A percentile compares a stretch with the other conserved stretches of the same genome.
phyloP scores from a whole-genome alignment of 2,113 vertebrate genomes.

The Channa maculata region DNA sequence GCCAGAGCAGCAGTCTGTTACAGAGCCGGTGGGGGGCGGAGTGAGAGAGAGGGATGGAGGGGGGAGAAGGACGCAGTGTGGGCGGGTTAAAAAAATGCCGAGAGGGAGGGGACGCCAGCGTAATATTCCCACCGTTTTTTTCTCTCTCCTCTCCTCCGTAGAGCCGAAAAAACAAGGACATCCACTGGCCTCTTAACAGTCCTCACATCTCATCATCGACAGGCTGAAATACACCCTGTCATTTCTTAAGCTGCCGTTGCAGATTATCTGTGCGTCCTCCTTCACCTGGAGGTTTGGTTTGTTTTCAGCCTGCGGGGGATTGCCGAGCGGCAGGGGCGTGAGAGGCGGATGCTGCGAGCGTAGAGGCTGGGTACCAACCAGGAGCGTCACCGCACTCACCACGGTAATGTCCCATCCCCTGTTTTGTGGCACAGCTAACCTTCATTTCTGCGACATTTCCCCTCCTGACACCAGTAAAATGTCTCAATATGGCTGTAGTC shows the following conservation, averaged over 20 bases:
- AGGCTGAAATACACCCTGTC: background rate
- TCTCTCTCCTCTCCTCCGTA: constrained; percentile 31
- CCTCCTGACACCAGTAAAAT: background rate
- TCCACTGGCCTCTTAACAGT: constrained; percentile 42
- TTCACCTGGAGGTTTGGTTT: constrained; percentile 37
- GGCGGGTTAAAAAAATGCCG: constrained; percentile 81
- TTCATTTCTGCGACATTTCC: constrained; percentile 42
- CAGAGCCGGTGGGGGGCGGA: constrained; percentile 39
- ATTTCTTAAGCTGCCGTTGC: background rate
- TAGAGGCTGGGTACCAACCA: constrained; percentile 77
- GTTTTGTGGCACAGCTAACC: constrained; percentile 1
- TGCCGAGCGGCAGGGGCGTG: constrained; percentile 73
- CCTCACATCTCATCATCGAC: constrained; percentile 14
- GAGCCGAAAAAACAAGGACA: constrained; percentile 76
- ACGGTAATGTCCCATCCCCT: constrained; percentile 78
- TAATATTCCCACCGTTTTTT: constrained; percentile 65
- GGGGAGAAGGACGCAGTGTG: constrained; percentile 87
- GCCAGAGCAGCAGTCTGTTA: constrained; percentile 69
- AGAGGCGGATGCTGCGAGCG: constrained; percentile 81
- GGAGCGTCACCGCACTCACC: constrained; percentile 74
- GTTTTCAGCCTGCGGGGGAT: constrained; percentile 37
- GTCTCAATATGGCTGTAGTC: background rate
- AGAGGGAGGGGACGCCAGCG: constrained; percentile 81
- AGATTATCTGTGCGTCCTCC: background rate
- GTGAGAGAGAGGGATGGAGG: constrained; percentile 22